phyloP scores from a whole-genome alignment of 2,888 invertebrate species.

The Aphodius sticticus region DNA sequence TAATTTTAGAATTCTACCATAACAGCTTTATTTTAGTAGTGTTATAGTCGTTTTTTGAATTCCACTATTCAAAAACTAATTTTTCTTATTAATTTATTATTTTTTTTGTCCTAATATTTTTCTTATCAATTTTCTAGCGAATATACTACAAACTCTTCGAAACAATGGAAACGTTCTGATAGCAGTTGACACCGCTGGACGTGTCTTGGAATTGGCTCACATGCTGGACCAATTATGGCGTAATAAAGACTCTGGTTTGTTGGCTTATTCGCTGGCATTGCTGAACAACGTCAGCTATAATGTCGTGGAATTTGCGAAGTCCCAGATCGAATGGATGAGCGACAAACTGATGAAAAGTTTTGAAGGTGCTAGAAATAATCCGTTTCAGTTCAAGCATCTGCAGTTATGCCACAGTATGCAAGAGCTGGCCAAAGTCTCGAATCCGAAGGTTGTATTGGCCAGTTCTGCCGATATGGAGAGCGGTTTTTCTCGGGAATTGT shows the following conservation, averaged over 20 bases:
- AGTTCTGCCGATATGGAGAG: conserved; percentile 95
- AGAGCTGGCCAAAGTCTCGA: conserved; percentile 86
- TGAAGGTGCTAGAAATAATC: conserved; percentile 91
- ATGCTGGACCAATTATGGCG: conserved; percentile 96
- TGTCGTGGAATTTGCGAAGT: conserved; percentile 98
- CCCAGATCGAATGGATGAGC: conserved; percentile 99
- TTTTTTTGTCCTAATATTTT: neutral
- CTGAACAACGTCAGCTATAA: conserved; percentile 98
- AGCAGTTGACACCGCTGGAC: conserved; percentile 95
- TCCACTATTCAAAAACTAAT: neutral
- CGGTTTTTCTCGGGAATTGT: conserved; percentile 94
- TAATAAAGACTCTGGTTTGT: conserved; percentile 93
- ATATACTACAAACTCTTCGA: conserved; percentile 91
- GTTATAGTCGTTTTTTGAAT: no score
- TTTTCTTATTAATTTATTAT: neutral
- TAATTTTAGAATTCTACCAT: no score
- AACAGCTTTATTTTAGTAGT: no score
- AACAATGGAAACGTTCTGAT: conserved; percentile 96
- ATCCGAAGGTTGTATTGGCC: conserved; percentile 94
- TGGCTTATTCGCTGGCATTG: conserved; percentile 92
- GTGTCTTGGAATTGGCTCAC: conserved; percentile 95
- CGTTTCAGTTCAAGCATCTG: conserved; percentile 93
- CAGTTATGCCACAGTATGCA: conserved; percentile 92
- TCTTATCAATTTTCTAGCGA: conserved; percentile 68
- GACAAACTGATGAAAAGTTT: conserved; percentile 95